These are phyloP conservation scores for Mystacides longicornis DNA, from an alignment of 2,888 invertebrate genomes.

Conservation along the genomic window DNA sequence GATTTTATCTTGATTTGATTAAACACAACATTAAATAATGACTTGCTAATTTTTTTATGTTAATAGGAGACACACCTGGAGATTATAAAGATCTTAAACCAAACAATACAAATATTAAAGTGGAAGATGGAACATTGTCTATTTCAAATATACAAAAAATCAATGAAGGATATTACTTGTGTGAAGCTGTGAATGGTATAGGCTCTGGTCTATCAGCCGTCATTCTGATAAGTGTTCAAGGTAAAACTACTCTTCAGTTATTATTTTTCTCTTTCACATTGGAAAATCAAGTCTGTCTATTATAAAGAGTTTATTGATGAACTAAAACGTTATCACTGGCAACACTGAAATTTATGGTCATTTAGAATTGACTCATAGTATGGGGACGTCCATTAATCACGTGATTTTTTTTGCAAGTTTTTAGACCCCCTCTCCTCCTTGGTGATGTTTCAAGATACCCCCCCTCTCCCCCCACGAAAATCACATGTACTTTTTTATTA, in stretches of 20 bases:
- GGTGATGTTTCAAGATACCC: too few relatives aligned
- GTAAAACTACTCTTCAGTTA: slow-evolving; percentile 39
- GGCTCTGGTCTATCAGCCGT: slow-evolving; percentile 93
- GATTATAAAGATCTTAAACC: slow-evolving; percentile 90
- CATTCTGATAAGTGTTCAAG: slow-evolving; percentile 87
- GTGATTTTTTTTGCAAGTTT: too few relatives aligned
- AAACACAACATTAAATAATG: background rate
- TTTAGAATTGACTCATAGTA: too few relatives aligned
- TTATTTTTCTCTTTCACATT: too few relatives aligned
- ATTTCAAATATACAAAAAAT: slow-evolving; percentile 87
- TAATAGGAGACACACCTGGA: slow-evolving; percentile 76
- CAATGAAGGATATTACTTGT: slow-evolving; percentile 91
- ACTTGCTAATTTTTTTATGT: background rate
- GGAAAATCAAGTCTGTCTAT: too few relatives aligned
- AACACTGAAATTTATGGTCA: too few relatives aligned
- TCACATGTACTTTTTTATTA: too few relatives aligned
- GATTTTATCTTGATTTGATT: background rate
- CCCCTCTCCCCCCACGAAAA: too few relatives aligned
- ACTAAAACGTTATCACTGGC: too few relatives aligned
- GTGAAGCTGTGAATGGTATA: slow-evolving; percentile 94
- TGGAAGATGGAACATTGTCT: slow-evolving; percentile 87
- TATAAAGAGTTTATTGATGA: too few relatives aligned
- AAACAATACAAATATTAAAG: slow-evolving; percentile 83
- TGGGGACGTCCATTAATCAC: too few relatives aligned
- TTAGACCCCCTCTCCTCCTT: too few relatives aligned